Base-by-base conservation (phyloP, 2,113 vertebrate species). In the Erythrocercus mccallii region DNA sequence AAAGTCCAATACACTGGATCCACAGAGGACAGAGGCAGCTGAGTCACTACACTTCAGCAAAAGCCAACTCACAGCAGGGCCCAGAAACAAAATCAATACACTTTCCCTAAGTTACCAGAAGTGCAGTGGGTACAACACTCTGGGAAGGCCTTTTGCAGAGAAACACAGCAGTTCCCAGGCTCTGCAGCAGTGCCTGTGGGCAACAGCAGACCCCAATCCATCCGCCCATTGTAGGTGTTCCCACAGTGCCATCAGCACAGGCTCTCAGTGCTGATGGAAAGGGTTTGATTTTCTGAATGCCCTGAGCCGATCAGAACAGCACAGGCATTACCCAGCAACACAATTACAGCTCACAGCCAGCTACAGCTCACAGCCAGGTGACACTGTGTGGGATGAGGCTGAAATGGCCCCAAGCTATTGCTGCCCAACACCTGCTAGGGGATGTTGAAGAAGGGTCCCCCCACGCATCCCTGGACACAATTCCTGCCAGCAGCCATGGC, bases 51-150 rank as follows among this genome's bases (percentile, higher is more conserved):
- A 33, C 69, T 94, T 94, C 88, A 73, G 87, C 84, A 83, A 95
- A 78, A 53, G 69, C 66, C 81, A 85, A 54, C 68, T 87, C 95
- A 47, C 96, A 95, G 92, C 90, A 94, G 89, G 94, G 51, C 76
- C 70, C 57, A 40, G 94, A 62, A 82, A 89, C 42, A 71, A 87
- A 97, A 97, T 97, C 97, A 95, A 92, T 95, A 70, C n/a, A 10
- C 78, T 88, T 95, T 71, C 81, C 96, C 73, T 66, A 95, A 95
- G 93, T 92, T 66, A 60, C 66, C 81, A 77, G 33, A 92, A 92
- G 91, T 71, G 40, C 83, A 38, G 56, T 88, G 82, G 91, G 68
- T 83, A 79, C 65, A 27, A 44, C 20, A 47, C 58, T 12, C 74
- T 35, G 45, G 64, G 50, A 82, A 88, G 62, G 80, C 65, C 57